These are phyloP conservation scores for Idris sp. DNA, from an alignment of 1,140 invertebrate species.

Conservation along the genomic window DNA sequence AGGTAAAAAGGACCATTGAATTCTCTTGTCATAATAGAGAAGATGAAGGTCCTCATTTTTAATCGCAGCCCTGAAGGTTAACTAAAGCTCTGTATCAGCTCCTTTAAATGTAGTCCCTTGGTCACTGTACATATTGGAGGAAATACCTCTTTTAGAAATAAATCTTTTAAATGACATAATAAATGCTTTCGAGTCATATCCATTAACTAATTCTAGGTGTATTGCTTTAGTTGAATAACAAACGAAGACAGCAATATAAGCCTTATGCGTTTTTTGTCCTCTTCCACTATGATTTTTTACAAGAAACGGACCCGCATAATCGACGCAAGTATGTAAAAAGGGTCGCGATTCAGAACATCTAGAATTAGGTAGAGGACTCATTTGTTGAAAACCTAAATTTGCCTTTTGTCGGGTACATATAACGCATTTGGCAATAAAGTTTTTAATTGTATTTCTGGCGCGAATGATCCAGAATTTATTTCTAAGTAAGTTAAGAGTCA, in stretches of 20 bases:
- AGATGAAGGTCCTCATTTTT: no score
- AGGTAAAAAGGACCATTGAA: not conserved
- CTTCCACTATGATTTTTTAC: no score
- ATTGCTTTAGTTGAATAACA: not conserved
- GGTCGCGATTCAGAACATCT: no score
- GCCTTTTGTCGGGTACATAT: not conserved
- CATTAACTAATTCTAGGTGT: not conserved
- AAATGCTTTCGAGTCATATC: not conserved
- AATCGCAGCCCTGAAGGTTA: no score
- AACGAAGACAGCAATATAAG: not conserved
- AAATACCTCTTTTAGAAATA: not conserved
- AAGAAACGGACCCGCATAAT: no score
- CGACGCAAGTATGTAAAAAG: no score
- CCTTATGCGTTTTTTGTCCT: not conserved
- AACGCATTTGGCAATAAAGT: not conserved
- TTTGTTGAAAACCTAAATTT: no score
- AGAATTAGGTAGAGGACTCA: no score
- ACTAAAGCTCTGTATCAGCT: no score
- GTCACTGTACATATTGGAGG: not conserved
- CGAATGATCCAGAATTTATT: not conserved
- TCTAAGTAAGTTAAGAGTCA: not conserved
- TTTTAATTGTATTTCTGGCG: not conserved
- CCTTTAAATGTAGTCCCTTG: no score
- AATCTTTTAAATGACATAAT: not conserved
- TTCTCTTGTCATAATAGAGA: no score